phyloP scores from a whole-genome alignment of 2,888 invertebrate species.

The Plebejus argus region DNA sequence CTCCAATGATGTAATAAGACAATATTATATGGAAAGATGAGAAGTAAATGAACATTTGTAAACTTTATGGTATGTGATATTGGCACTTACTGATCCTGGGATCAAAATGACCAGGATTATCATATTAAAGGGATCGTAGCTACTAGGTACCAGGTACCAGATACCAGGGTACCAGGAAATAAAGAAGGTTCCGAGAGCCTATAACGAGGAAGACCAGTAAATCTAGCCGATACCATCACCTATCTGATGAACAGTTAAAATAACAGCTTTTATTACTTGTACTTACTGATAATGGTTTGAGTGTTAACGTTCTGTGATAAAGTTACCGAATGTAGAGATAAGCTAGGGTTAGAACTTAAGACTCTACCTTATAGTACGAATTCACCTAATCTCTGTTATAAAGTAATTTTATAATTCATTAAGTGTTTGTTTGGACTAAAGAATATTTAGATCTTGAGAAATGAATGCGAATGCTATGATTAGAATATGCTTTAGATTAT shows the following conservation, averaged over 20 bases:
- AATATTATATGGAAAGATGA: neutral
- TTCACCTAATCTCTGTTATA: too few relatives aligned
- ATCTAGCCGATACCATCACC: conserved; percentile 19
- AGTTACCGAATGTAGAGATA: neutral
- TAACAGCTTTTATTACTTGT: conserved; percentile 15
- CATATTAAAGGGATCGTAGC: conserved; percentile 14
- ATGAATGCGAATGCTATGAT: too few relatives aligned
- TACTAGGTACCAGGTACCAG: neutral
- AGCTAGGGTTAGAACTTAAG: neutral
- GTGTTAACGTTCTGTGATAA: neutral
- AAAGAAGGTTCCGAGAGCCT: neutral
- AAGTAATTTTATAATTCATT: neutral
- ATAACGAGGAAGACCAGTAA: conserved; percentile 27
- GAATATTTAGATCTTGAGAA: too few relatives aligned
- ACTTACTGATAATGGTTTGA: neutral
- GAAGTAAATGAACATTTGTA: neutral
- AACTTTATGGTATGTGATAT: neutral
- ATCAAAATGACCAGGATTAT: neutral
- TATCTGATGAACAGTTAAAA: conserved; percentile 7
- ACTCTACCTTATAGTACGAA: too few relatives aligned
- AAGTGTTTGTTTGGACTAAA: neutral
- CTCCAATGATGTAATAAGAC: neutral
- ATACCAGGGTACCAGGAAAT: neutral
- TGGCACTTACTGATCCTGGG: neutral
- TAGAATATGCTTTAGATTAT: neutral